Base-by-base conservation (phyloP, 2,888 invertebrate species). In the Odontomyia ornata region DNA sequence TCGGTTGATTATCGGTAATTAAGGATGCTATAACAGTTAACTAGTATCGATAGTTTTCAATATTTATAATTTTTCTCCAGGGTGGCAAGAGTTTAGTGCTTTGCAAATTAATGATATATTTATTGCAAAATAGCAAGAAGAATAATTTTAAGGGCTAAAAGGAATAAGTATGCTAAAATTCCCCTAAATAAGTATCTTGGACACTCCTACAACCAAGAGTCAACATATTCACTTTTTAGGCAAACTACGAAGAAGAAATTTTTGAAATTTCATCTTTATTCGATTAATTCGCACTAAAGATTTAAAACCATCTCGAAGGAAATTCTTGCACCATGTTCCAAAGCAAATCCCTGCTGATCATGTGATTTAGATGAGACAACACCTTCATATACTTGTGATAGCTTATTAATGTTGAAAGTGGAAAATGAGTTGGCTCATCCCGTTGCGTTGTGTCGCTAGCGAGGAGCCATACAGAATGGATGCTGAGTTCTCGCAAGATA, bases 361-460 rank as follows among this genome's bases (percentile, higher is more conserved):
- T 56, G 62, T 78, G 78, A 78, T 78, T 78, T 78, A 78, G 71
- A 71, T 75, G 78, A 78, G 78, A 78, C 78, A 78, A 78, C 78
- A 78, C 78, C 78, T 78, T 77, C 75, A 76, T 75, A 78, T 62
- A 67, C 60, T 75, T 75, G 73, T 78, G 78, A 78, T 77, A 43
- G 69, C 78, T 78, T 78, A 78, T 78, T 78, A 78, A 77, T 75
- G 69, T 65, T 76, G 65, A 72, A 64, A 76, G 60, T 73, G 73
- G 73, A 73, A 73, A 73, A 73, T 73, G 60, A 57, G 13, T 69
- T 43, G 23, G 43, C 69, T 25, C 69, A 46, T 47, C 46, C 47
- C 69, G 25, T 60, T 21, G 60, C 52, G 52, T 15, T 4, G 52
- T 18, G 52, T n/a, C 52, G 52, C 52, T 18, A 4, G 52, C 15